Percentiles rank a stretch among this genome's conserved stretches.
These are phyloP conservation scores for Chaetodon auriga DNA, from an alignment of 2,113 vertebrate species.

Conservation along the genomic window DNA sequence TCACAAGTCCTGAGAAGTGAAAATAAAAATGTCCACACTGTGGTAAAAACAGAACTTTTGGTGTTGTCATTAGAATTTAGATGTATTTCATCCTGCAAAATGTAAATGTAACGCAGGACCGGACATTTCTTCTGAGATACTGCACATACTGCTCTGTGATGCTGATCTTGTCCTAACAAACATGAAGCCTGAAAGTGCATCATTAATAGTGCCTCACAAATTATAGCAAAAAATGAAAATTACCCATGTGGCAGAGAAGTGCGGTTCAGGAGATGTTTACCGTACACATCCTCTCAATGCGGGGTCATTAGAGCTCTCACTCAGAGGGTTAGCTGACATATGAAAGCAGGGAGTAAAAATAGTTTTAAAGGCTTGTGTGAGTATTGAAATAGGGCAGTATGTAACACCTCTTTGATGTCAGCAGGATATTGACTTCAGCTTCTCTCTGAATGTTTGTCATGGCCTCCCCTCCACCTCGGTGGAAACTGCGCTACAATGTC, in stretches of 20 bases:
- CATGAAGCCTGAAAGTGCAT: constrained; percentile 12
- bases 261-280: constrained; percentile 56
- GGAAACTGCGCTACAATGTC: neutral
- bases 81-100: neutral
- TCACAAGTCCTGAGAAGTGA: neutral
- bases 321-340: constrained; percentile 45
- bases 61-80: neutral
- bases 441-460: constrained; percentile 43
- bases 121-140: neutral
- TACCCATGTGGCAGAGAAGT: neutral
- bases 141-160: neutral
- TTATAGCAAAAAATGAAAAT: constrained; percentile 30
- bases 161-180: constrained; percentile 8
- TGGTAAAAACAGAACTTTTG: neutral
- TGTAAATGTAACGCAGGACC: neutral
- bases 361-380: constrained; percentile 32
- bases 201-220: constrained; percentile 17
- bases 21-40: neutral
- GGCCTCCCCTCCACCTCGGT: constrained; percentile 17
- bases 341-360: constrained; percentile 47
- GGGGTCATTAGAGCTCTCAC: constrained; percentile 58
- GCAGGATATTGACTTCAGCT: constrained; percentile 59
- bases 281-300: constrained; percentile 33
- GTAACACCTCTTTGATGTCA: constrained; percentile 66
- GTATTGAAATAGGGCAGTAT: constrained; percentile 57